Evolutionary conservation across 2,888 invertebrate genomes (phyloP).

Genomic region (Pollenia amentaria): DNA sequence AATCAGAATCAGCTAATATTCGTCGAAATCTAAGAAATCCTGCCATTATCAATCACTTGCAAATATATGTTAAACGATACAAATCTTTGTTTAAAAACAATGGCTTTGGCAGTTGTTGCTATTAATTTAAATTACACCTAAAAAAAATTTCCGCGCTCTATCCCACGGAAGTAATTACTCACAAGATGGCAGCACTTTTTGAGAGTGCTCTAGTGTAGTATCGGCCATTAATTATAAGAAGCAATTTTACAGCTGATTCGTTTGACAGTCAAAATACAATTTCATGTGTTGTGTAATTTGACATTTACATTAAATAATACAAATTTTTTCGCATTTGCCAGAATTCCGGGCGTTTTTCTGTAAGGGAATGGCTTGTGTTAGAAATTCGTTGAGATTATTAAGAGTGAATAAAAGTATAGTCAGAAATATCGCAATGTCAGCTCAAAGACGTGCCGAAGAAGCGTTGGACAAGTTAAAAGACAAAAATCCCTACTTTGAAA

Average conservation of each 20-base stretch:
- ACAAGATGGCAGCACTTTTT: background rate
- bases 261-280: background rate
- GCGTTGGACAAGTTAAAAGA: constrained; percentile 85
- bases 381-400: constrained; percentile 53
- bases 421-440: constrained; percentile 84
- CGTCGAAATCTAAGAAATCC: too few species aligned
- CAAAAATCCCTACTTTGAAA: constrained; percentile 91
- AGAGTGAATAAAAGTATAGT: constrained; percentile 68
- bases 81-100: too few species aligned
- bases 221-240: constrained; percentile 7
- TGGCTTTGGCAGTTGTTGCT: too few species aligned
- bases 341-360: constrained; percentile 1
- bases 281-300: constrained; percentile 73
- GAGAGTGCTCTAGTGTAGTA: background rate
- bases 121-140: too few species aligned
- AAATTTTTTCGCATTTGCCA: background rate
- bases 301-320: constrained; percentile 32
- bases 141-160: too few species aligned
- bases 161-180: too few species aligned
- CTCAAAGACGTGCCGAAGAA: constrained; percentile 84
- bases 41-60: too few species aligned
- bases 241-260: constrained; percentile 33
- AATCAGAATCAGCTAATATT: too few species aligned
- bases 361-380: constrained; percentile 77
- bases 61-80: too few species aligned